Percentiles rank a stretch among this genome's conserved stretches.
Evolutionary conservation across 2,113 vertebrate species (phyloP).

Genomic region (Numida meleagris): DNA sequence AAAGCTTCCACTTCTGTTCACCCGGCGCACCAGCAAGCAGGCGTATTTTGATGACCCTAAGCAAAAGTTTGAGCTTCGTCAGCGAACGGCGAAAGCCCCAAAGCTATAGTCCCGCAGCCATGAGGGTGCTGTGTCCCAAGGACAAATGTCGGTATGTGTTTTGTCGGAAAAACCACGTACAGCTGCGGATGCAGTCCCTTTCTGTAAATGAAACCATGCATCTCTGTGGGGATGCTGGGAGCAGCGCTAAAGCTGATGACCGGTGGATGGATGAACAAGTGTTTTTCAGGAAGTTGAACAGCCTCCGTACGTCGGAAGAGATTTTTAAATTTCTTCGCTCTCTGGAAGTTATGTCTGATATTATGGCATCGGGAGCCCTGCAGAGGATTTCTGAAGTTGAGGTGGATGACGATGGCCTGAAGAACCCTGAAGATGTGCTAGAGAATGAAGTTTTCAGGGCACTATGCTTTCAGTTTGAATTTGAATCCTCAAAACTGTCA

Average conservation of each 20-base stretch:
- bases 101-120: neutral
- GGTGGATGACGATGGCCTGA: slow-evolving; percentile 44
- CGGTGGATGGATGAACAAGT: slow-evolving; percentile 68
- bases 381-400: slow-evolving; percentile 86
- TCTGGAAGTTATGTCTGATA: slow-evolving; percentile 73
- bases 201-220: slow-evolving; percentile 54
- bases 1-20: slow-evolving; percentile 44
- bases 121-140: neutral
- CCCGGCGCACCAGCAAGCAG: neutral
- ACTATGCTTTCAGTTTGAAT: slow-evolving; percentile 84
- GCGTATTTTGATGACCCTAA: slow-evolving; percentile 30
- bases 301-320: slow-evolving; percentile 75
- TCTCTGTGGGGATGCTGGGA: slow-evolving; percentile 50
- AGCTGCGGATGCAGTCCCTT: slow-evolving; percentile 65
- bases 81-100: neutral
- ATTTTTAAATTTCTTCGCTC: slow-evolving; percentile 80
- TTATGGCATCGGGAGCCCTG: slow-evolving; percentile 80
- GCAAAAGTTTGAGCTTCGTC: neutral
- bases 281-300: slow-evolving; percentile 66
- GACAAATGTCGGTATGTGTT: neutral
- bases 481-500: slow-evolving; percentile 76
- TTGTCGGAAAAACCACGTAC: slow-evolving; percentile 60
- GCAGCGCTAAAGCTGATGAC: slow-evolving; percentile 42
- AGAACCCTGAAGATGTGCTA: slow-evolving; percentile 69
- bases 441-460: slow-evolving; percentile 76